Percentiles rank a stretch among this genome's conserved stretches.
Evolutionary conservation across 92 coral and sea anemone genomes (phyloP).

Genomic region (Actinernus sp.): DNA sequence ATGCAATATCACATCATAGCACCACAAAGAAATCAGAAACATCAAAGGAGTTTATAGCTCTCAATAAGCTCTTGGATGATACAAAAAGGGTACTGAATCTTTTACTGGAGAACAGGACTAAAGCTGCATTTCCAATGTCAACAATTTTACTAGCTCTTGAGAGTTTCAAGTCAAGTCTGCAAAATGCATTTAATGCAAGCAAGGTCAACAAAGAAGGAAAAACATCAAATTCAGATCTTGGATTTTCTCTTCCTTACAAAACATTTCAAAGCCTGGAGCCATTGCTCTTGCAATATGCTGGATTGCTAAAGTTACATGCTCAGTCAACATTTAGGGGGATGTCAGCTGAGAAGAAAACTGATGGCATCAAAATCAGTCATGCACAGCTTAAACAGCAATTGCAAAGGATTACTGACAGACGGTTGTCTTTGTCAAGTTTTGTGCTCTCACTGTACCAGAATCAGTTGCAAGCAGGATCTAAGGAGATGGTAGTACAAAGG

Average conservation of each 20-base stretch:
- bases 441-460: slow-evolving; percentile 54
- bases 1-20: slow-evolving; percentile 2
- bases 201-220: not conserved
- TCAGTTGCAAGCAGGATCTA: slow-evolving; percentile 40
- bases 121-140: slow-evolving; percentile 4
- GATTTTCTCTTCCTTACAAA: slow-evolving; percentile 14
- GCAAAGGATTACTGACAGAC: slow-evolving; percentile 55
- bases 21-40: slow-evolving; percentile 3
- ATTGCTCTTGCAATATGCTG: slow-evolving; percentile 11
- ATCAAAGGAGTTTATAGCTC: not conserved
- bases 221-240: not conserved
- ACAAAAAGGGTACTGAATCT: slow-evolving; percentile 11
- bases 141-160: slow-evolving; percentile 33
- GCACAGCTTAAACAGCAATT: slow-evolving; percentile 52
- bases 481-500: slow-evolving; percentile 18
- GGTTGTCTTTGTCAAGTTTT: slow-evolving; percentile 60
- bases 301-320: slow-evolving; percentile 13
- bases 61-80: slow-evolving; percentile 40
- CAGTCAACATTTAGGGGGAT: not conserved
- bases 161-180: slow-evolving; percentile 37
- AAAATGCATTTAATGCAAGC: slow-evolving; percentile 14
- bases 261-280: slow-evolving; percentile 20
- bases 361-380: not conserved
- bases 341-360: not conserved
- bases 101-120: slow-evolving; percentile 6